Base-by-base conservation (phyloP, 1,140 invertebrate genomes). In the Bombus vancouverensis region DNA sequence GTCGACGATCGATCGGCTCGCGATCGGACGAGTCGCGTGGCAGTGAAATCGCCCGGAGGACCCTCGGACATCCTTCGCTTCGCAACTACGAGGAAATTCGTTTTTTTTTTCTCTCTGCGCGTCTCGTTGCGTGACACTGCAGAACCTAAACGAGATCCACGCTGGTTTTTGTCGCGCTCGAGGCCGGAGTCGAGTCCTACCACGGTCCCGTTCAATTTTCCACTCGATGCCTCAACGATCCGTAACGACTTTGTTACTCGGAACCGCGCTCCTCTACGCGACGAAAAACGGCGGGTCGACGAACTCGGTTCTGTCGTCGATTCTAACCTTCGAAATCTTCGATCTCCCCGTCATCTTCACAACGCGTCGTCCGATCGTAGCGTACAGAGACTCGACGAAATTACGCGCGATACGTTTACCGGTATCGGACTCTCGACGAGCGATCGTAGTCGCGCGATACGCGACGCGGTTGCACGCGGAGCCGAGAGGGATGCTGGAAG, bases 121-220 rank as follows among this genome's bases (percentile, higher is more conserved):
- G 25, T 68, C 53, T 75, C 76, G 57, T 57, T 72, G 81, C 88
- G 88, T 89, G 88, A 89, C 88, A 47, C 47, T 80, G 88, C 88
- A 66, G 39, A 89, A 80, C 72, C 37, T 57, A 71, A 83, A 89
- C 80, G 75, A 77, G 84, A 59, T 76, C 66, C 87, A 42, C 22
- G 57, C 9, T 25, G 37, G 87, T 89, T 89, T 88, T 89, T 89
- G 83, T 28, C 70, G 44, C 28, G 70, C 42, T 13, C 53, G 25
- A 71, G 10, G 4, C 70, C n/a, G 32, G 13, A 68, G 32, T 34
- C 57, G 39, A 83, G 47, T 57, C 66, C 28, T 86, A 53, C 75
- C 72, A 28, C n/a, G 44, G 73, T 53, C 79, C 66, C 80, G 72
- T 39, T 59, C 68, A 83, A 90, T 89, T 89, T 89, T 89, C 88